These are phyloP conservation scores for Xyrauchen texanus DNA, from an alignment of 2,113 vertebrate genomes.

Conservation along the genomic window DNA sequence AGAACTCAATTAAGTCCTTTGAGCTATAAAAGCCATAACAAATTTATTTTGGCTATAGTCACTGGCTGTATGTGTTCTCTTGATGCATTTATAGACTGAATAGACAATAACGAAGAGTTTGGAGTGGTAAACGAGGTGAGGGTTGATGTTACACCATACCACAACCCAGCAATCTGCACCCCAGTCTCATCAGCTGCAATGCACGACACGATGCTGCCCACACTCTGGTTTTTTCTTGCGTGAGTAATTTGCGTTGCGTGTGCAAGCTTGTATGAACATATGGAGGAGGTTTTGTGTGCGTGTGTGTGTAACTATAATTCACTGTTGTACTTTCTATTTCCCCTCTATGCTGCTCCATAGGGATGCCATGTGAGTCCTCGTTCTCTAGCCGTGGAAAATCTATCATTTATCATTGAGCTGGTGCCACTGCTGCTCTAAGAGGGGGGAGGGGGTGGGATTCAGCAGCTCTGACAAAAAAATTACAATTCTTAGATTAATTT, in stretches of 20 bases:
- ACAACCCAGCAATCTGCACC: conserved; percentile 33
- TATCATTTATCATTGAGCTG: conserved; percentile 73
- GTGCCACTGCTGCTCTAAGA: conserved; percentile 75
- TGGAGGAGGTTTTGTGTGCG: conserved; percentile 38
- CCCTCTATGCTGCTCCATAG: conserved; percentile 86
- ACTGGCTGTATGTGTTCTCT: not conserved
- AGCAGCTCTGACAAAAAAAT: too few species aligned
- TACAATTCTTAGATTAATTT: not conserved
- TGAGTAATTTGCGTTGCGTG: conserved; percentile 39
- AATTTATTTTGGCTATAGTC: too few species aligned
- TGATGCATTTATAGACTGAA: conserved; percentile 5
- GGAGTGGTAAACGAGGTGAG: conserved; percentile 40
- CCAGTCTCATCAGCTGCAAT: conserved; percentile 39
- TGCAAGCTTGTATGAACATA: conserved; percentile 52
- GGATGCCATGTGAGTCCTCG: conserved; percentile 92
- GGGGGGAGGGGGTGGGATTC: conserved; percentile 50
- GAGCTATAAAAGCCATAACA: too few species aligned
- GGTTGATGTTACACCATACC: conserved; percentile 37
- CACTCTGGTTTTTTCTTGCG: conserved; percentile 26
- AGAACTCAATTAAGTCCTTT: too few species aligned
- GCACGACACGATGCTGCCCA: conserved; percentile 45
- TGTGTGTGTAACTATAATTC: conserved; percentile 73
- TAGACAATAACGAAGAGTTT: conserved; percentile 26
- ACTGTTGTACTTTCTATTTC: conserved; percentile 86
- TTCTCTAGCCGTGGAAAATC: conserved; percentile 72